These are phyloP conservation scores for Vulpes lagopus DNA, from an alignment of 2,113 vertebrate species.

Conservation along the genomic window DNA sequence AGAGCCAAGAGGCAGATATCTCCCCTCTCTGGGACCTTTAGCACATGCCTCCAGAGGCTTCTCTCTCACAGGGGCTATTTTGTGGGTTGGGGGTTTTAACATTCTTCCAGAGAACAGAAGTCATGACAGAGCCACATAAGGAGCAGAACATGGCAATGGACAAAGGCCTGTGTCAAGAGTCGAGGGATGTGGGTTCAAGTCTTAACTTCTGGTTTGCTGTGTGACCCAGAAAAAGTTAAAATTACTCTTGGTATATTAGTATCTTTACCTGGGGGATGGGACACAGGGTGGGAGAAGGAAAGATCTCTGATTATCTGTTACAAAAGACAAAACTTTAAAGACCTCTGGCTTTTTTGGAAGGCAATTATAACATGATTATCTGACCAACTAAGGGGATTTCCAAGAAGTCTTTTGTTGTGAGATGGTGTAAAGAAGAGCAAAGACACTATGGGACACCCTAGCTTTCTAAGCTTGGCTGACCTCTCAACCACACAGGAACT, in stretches of 20 bases:
- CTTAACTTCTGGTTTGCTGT: not conserved
- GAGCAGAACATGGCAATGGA: not conserved
- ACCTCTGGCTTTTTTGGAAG: conserved; percentile 30
- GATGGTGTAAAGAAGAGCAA: not conserved
- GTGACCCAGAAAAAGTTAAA: not conserved
- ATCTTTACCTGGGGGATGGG: not conserved
- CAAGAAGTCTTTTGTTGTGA: not conserved
- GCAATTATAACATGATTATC: not conserved
- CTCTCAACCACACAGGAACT: not conserved
- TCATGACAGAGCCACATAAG: not conserved
- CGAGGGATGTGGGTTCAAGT: not conserved
- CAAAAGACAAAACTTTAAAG: not conserved
- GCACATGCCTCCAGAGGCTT: not conserved
- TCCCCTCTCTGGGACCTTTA: not conserved
- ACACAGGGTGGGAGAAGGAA: not conserved
- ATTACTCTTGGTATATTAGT: not conserved
- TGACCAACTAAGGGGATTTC: not conserved
- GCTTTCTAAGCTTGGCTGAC: not conserved
- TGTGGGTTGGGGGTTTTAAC: not conserved
- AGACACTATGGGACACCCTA: not conserved
- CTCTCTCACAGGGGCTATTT: not conserved
- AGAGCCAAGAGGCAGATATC: not conserved
- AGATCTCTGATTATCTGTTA: not conserved
- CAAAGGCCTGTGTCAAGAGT: not conserved
- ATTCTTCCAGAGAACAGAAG: not conserved